These are phyloP conservation scores for Bembecia ichneumoniformis DNA, from an alignment of 2,888 invertebrate species.

Conservation along the genomic window DNA sequence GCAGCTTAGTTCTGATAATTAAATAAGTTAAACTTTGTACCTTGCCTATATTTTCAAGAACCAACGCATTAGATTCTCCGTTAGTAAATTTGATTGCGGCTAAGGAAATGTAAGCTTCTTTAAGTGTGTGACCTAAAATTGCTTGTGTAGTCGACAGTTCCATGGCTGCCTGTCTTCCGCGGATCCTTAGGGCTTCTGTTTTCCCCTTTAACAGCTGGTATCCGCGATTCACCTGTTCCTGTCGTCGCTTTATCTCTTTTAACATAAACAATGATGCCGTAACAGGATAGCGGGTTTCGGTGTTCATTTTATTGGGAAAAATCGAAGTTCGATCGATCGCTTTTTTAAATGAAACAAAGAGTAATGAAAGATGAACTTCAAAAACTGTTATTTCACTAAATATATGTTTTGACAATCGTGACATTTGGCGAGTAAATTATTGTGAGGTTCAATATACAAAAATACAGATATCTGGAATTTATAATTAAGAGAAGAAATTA, in stretches of 20 bases:
- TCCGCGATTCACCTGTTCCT: conserved; percentile 50
- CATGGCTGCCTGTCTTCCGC: conserved; percentile 43
- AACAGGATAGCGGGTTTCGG: conserved; percentile 54
- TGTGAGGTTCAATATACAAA: too few relatives aligned
- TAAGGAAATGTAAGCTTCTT: conserved; percentile 57
- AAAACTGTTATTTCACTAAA: too few relatives aligned
- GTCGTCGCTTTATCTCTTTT: conserved; percentile 54
- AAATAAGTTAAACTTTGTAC: conserved; percentile 16
- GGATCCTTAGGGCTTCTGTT: conserved; percentile 48
- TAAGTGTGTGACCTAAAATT: conserved; percentile 43
- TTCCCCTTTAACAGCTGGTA: conserved; percentile 51
- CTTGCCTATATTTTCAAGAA: conserved; percentile 59
- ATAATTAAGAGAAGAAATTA: too few relatives aligned
- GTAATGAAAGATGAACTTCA: too few relatives aligned
- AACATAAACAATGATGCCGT: conserved; percentile 60
- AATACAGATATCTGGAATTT: too few relatives aligned
- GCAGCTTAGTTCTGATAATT: too few relatives aligned
- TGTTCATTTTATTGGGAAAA: conserved; percentile 33
- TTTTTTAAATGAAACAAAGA: background rate
- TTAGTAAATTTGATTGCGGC: conserved; percentile 63
- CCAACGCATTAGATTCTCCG: conserved; percentile 60
- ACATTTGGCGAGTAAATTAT: too few relatives aligned
- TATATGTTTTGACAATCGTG: too few relatives aligned
- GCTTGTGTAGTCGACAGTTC: conserved; percentile 49
- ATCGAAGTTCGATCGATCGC: background rate